phyloP scores from a whole-genome alignment of 2,113 vertebrate genomes.

The Emydura subglobosa region DNA sequence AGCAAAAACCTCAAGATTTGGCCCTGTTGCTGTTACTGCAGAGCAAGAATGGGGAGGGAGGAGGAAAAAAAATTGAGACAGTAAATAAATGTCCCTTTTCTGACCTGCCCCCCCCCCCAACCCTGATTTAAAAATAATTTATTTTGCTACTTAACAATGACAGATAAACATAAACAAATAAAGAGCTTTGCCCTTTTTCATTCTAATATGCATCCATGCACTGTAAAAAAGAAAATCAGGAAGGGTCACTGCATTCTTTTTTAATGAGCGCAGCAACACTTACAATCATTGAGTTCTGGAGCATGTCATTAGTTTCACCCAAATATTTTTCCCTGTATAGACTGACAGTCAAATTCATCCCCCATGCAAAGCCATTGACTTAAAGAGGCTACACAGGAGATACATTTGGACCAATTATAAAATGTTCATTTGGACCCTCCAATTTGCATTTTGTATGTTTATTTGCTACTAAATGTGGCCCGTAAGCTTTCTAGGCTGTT shows the following conservation, averaged over 20 bases:
- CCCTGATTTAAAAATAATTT: not conserved
- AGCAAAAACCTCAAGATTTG: not conserved
- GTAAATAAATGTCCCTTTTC: not conserved
- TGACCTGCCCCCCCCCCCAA: not conserved
- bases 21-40: accelerated
- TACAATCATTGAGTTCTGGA: not conserved
- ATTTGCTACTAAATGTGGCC: not conserved
- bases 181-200: not conserved
- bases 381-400: not conserved
- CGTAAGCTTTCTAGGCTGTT: accelerated
- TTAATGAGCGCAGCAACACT: not conserved
- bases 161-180: not conserved
- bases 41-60: accelerated
- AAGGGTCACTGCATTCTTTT: not conserved
- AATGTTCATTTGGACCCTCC: not conserved
- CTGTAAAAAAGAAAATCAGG: not conserved
- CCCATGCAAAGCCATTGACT: accelerated
- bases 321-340: not conserved
- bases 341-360: not conserved
- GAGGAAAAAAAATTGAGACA: not conserved
- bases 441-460: not conserved
- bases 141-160: not conserved
- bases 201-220: not conserved
- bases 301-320: not conserved
- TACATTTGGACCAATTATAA: not conserved